Conservation (phyloP, 2,113 vertebrate species). For the Apus apus region DNA sequence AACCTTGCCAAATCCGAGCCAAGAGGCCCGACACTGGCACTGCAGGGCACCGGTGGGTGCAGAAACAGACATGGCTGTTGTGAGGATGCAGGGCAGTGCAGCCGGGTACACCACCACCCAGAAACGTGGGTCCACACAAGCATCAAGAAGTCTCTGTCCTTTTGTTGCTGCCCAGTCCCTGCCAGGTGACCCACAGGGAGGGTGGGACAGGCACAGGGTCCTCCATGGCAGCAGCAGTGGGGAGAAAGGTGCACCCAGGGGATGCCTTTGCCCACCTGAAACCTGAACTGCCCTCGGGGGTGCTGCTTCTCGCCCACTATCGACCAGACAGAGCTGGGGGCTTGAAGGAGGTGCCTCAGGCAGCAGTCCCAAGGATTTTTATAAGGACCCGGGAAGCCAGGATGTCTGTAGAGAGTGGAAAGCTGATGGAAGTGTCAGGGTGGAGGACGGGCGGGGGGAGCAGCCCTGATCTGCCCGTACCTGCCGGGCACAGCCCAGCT, state of each 20-base stretch:
- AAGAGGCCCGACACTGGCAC: neutral
- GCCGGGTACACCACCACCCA: rapidly evolving
- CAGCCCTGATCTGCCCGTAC: neutral
- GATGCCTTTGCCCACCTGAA: neutral
- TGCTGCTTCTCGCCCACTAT: neutral
- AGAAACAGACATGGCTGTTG: neutral
- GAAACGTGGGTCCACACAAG: rapidly evolving
- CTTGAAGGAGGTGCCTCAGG: neutral
- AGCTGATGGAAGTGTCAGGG: rapidly evolving
- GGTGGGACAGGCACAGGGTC: neutral
- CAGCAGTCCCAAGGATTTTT: neutral
- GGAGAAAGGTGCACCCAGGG: neutral
- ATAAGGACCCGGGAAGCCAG: neutral
- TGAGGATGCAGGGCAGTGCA: rapidly evolving
- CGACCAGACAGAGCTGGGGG: rapidly evolving
- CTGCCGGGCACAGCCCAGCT: neutral
- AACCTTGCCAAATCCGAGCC: neutral
- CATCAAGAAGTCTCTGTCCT: neutral
- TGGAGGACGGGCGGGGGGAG: neutral
- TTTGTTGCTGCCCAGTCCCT: neutral
- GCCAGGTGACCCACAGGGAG: neutral
- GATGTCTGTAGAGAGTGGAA: rapidly evolving
- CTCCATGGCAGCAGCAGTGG: neutral
- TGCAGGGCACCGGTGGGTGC: neutral
- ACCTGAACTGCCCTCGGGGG: rapidly evolving